Conservation (phyloP, 2,888 invertebrate species). For the Latrodectus elegans region DNA sequence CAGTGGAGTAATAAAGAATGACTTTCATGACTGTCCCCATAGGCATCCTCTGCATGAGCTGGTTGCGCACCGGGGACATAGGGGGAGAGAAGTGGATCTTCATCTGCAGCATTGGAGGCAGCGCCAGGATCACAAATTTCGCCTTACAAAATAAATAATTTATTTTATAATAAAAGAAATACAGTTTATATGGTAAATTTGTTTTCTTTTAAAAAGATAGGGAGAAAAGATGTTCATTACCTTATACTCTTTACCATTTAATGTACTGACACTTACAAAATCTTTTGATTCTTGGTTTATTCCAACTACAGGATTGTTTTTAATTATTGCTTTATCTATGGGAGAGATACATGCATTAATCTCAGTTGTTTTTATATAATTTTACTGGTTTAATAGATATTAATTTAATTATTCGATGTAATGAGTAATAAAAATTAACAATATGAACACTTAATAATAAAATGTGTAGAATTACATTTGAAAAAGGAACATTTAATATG, state of each 20-base stretch:
- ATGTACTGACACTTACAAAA: constrained; percentile 70
- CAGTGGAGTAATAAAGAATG: constrained; percentile 75
- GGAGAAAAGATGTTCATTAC: constrained; percentile 19
- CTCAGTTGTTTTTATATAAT: no score
- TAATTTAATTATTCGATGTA: no score
- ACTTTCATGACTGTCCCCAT: constrained; percentile 76
- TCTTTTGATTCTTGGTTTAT: constrained; percentile 72
- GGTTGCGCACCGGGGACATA: constrained; percentile 73
- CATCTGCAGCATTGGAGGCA: constrained; percentile 74
- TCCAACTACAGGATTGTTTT: constrained; percentile 72
- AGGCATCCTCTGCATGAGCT: constrained; percentile 74
- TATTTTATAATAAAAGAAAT: no score
- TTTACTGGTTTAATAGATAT: no score
- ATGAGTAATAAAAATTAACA: no score
- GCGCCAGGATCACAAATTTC: constrained; percentile 74
- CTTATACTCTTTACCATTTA: constrained; percentile 66
- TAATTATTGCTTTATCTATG: constrained; percentile 7
- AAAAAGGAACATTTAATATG: no score
- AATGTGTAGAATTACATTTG: no score
- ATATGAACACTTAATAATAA: no score
- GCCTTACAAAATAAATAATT: constrained; percentile 57
- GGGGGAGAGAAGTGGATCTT: constrained; percentile 75
- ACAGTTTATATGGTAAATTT: no score
- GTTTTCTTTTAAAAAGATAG: background rate
- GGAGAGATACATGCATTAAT: no score